Percentiles rank a stretch among this genome's conserved stretches.
These are phyloP conservation scores for Melospiza georgiana DNA, from an alignment of 2,113 vertebrate species.

Conservation along the genomic window DNA sequence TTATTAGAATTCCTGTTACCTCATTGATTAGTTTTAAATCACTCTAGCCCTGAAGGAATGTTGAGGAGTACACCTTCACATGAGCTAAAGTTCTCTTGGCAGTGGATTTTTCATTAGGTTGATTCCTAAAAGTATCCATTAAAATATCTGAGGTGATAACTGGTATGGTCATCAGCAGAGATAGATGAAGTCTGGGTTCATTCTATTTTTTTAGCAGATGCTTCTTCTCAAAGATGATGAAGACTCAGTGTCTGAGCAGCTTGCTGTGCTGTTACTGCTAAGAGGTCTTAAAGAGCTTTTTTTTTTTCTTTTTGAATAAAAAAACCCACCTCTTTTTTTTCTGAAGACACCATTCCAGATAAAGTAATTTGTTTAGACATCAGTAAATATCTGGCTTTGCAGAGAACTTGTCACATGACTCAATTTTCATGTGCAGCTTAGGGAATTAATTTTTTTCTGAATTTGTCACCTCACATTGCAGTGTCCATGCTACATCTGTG, in stretches of 20 bases:
- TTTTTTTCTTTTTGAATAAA: neutral
- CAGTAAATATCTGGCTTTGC: neutral
- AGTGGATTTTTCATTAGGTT: neutral
- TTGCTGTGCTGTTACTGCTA: neutral
- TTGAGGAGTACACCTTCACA: neutral
- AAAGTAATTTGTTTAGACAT: neutral
- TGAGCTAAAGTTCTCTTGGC: neutral
- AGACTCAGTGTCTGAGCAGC: neutral
- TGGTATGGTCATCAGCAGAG: neutral
- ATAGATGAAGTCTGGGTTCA: neutral
- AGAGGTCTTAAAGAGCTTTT: neutral
- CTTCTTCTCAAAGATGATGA: neutral
- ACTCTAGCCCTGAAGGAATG: neutral
- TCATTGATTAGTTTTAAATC: neutral
- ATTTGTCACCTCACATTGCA: neutral
- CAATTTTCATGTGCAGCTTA: neutral
- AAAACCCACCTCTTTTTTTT: neutral
- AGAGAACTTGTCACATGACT: neutral
- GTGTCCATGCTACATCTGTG: accelerated
- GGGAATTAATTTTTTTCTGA: neutral
- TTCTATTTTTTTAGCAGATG: neutral
- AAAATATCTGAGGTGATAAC: neutral
- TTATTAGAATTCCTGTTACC: neutral
- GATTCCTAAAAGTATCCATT: neutral
- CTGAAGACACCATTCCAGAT: neutral